phyloP scores from a whole-genome alignment of 2,888 invertebrate genomes.

The Erpobdella octoculata region DNA sequence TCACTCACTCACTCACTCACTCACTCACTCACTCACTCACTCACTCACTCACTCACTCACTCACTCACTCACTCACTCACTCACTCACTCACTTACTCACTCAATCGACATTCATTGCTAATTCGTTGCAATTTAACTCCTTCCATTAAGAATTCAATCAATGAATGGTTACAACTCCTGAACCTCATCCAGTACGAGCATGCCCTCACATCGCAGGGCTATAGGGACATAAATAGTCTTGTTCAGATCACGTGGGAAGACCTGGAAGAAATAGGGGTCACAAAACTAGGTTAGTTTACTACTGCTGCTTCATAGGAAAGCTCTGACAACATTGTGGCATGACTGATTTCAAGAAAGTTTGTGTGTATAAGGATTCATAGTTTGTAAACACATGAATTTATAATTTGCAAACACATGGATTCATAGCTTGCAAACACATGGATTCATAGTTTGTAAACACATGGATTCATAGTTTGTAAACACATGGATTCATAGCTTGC shows the following conservation, averaged over 20 bases:
- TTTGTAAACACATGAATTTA: too few relatives aligned
- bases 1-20: neutral
- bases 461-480: too few relatives aligned
- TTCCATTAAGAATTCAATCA: conserved; percentile 53
- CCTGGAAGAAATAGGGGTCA: conserved; percentile 79
- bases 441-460: too few relatives aligned
- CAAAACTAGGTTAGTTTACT: conserved; percentile 53
- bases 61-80: neutral
- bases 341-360: too few relatives aligned
- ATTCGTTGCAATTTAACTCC: neutral
- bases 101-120: too few relatives aligned
- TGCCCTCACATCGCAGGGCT: conserved; percentile 82
- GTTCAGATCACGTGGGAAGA: conserved; percentile 96
- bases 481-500: too few relatives aligned
- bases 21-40: neutral
- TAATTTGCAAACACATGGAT: too few relatives aligned
- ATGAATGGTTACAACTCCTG: conserved; percentile 81
- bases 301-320: too few relatives aligned
- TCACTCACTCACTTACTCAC: neutral
- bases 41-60: neutral
- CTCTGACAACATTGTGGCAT: too few relatives aligned
- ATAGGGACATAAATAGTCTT: conserved; percentile 84
- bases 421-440: too few relatives aligned
- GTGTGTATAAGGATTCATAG: too few relatives aligned
- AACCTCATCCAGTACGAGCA: conserved; percentile 85